A percentile compares a stretch with the other conserved stretches of the same genome.
These are phyloP conservation scores for Cataglyphis hispanica DNA, from an alignment of 1,140 invertebrate genomes.

Conservation along the genomic window DNA sequence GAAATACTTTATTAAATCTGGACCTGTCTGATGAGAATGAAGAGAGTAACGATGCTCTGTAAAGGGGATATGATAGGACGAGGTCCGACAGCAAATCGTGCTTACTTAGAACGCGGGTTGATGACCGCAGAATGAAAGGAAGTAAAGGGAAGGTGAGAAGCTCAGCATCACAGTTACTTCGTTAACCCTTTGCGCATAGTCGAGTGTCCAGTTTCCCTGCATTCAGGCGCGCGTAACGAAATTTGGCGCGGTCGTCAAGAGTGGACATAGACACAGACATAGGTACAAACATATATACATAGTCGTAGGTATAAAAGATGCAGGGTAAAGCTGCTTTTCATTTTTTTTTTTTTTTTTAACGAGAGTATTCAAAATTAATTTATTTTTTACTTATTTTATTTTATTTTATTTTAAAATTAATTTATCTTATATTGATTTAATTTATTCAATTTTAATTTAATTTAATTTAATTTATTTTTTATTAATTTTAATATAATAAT, in stretches of 20 bases:
- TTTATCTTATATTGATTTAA: too few species aligned
- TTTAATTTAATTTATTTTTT: too few species aligned
- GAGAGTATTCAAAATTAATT: background rate
- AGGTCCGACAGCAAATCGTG: constrained; percentile 25
- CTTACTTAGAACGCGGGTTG: constrained; percentile 21
- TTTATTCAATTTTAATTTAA: too few species aligned
- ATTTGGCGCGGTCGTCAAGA: constrained; percentile 31
- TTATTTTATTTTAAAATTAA: too few species aligned
- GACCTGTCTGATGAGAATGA: constrained; percentile 35
- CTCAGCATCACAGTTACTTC: constrained; percentile 46
- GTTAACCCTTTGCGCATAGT: constrained; percentile 59
- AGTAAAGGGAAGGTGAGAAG: constrained; percentile 41
- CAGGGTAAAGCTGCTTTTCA: background rate
- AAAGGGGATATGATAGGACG: background rate
- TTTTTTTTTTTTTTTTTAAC: background rate
- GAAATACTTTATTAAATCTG: constrained; percentile 60
- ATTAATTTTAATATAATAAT: too few species aligned
- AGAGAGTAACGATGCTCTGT: constrained; percentile 25
- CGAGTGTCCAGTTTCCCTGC: constrained; percentile 8
- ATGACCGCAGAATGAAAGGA: constrained; percentile 45
- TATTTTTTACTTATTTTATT: too few species aligned
- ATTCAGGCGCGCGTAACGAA: constrained; percentile 42
- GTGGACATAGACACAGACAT: constrained; percentile 12
- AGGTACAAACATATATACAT: background rate
- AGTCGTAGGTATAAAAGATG: background rate